Percentiles rank a stretch among this genome's conserved stretches.
phyloP scores from a whole-genome alignment of 2,888 invertebrate genomes.

The Slavum lentiscoides region DNA sequence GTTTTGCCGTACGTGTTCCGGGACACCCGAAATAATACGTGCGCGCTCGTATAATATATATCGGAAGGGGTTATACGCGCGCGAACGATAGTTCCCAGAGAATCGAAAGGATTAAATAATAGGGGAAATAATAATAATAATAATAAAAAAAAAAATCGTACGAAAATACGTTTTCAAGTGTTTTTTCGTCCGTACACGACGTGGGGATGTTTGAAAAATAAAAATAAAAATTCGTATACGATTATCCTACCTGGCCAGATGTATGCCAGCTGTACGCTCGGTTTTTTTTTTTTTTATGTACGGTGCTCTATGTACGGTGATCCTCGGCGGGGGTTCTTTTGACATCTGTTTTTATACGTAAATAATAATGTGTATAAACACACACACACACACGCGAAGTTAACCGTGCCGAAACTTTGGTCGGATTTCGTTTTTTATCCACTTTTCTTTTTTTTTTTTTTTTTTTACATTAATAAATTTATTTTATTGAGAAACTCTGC shows the following conservation, averaged over 20 bases:
- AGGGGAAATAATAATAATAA: slow-evolving; percentile 37
- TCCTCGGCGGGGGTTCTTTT: slow-evolving; percentile 41
- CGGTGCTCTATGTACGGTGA: slow-evolving; percentile 10
- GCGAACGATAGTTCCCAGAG: slow-evolving; percentile 45
- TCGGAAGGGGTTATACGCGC: slow-evolving; percentile 35
- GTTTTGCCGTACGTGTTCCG: slow-evolving; percentile 22
- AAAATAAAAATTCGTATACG: slow-evolving; percentile 5
- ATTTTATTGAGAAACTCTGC: too few species aligned
- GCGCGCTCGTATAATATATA: background rate
- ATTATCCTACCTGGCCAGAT: slow-evolving; percentile 46
- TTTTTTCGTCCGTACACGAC: slow-evolving; percentile 27
- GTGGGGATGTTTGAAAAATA: slow-evolving; percentile 15
- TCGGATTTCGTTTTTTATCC: too few species aligned
- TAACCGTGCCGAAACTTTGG: too few species aligned
- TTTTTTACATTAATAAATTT: too few species aligned
- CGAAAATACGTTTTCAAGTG: slow-evolving; percentile 53
- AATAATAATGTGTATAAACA: too few species aligned
- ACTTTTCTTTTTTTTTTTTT: too few species aligned
- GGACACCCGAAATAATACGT: slow-evolving; percentile 38
- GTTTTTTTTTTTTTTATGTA: too few species aligned
- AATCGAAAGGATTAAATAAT: slow-evolving; percentile 50
- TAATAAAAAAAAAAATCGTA: slow-evolving; percentile 19
- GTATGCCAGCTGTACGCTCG: slow-evolving; percentile 37
- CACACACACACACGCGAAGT: too few species aligned
- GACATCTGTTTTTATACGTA: slow-evolving; percentile 28